Base-by-base conservation (phyloP, 1,140 invertebrate species). In the Lepidostoma basale region DNA sequence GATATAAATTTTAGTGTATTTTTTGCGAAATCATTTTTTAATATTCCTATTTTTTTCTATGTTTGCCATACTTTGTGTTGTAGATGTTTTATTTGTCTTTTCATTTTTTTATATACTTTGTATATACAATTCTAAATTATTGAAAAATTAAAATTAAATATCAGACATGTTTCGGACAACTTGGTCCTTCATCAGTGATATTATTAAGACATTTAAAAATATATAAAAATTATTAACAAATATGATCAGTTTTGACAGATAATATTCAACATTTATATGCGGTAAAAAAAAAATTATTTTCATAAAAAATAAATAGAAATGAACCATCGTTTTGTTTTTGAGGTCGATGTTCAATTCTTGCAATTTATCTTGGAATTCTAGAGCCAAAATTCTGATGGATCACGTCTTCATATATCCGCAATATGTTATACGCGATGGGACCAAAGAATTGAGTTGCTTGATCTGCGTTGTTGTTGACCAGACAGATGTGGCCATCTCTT, bases 321-420 rank as follows among this genome's bases (percentile, higher is more conserved):
- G 9, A 58, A 33, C 4, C 2, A 59, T 59, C 5, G 3, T 40
- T 0, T 47, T 22, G 8, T 33, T 16, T 20, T 30, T 58, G 3
- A 6, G 28, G 4, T 3, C 44, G 23, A 16, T 4, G 28, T 30
- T 40, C 18, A 2, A 44, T 14, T 12, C 2, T 2, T 44, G 18
- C 40, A 44, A n/a, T 44, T 14, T 5, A 10, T 47, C 4, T 47
- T 22, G 20, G 3, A 26, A 28, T 77, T 77, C 14, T 75, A 80
- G 78, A 69, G 76, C 76, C 30, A 79, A 78, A 52, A 79, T 74
- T 45, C 79, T 80, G 76, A 70, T 81, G 49, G 77, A 80, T 64
- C 77, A 74, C 58, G 69, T 79, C 62, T 60, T 74, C 14, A 56
- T 74, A 10, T 76, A 75, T 44, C 74, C 74, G 0, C 75, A 73